These are phyloP conservation scores for Microtus oregoni DNA, from an alignment of 2,113 vertebrate species.

Conservation along the genomic window DNA sequence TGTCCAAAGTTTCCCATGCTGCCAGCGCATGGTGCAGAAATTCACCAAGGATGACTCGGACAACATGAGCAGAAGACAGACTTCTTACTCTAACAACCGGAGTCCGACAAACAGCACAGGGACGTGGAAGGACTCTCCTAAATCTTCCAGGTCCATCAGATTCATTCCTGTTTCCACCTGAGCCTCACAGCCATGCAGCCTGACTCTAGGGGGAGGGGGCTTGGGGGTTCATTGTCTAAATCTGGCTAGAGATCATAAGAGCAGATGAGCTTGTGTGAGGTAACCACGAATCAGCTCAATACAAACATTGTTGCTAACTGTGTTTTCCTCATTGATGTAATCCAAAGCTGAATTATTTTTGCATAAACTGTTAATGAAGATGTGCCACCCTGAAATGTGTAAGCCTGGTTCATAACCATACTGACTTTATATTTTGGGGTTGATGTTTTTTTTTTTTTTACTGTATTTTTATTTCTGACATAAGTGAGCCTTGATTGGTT, in stretches of 20 bases:
- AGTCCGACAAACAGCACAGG: conserved; percentile 91
- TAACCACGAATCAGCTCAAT: neutral
- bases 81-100: conserved; percentile 91
- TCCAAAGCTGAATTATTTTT: conserved; percentile 72
- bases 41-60: conserved; percentile 94
- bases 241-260: neutral
- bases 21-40: conserved; percentile 83
- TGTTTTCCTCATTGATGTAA: conserved; percentile 35
- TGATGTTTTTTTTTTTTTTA: neutral
- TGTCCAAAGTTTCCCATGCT: conserved; percentile 91
- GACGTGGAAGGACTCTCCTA: conserved; percentile 90
- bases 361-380: conserved; percentile 64
- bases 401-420: neutral
- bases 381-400: neutral
- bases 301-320: conserved; percentile 35
- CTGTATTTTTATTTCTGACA: conserved; percentile 58
- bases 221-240: conserved; percentile 35
- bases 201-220: neutral
- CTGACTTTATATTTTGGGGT: conserved; percentile 38
- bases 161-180: conserved; percentile 89
- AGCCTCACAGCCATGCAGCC: neutral
- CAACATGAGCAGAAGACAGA: conserved; percentile 92
- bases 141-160: conserved; percentile 83
- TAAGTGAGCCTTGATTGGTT: conserved; percentile 51
- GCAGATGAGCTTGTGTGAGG: conserved; percentile 11